Conservation (phyloP, 2,797 vertebrate genomes). For the Phaenicophaeus curvirostris region DNA sequence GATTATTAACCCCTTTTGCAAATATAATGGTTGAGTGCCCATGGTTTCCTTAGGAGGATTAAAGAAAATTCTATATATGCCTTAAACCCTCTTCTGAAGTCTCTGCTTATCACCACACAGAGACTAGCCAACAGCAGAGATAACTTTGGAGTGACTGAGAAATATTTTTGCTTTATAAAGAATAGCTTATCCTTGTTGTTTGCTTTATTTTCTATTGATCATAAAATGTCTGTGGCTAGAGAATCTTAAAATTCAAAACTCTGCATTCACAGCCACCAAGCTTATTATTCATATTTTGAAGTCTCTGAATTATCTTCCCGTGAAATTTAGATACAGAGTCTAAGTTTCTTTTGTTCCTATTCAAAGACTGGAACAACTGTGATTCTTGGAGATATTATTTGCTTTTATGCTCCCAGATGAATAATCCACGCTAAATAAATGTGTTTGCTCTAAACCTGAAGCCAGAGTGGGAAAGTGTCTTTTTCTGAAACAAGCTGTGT, state of each 20-base stretch:
- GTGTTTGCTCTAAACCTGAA: slow-evolving; percentile 1
- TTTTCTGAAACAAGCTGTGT: not conserved
- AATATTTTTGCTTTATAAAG: not conserved
- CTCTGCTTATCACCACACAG: not conserved
- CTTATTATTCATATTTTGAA: not conserved
- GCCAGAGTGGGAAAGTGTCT: not conserved
- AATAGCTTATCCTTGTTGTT: not conserved
- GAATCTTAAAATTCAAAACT: not conserved
- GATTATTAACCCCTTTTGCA: not conserved
- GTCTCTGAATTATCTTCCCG: not conserved
- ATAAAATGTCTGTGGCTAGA: not conserved
- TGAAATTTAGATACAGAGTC: not conserved
- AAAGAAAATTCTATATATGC: not conserved
- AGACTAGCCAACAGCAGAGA: not conserved
- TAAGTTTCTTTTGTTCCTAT: slow-evolving; percentile 5
- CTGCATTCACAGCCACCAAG: not conserved
- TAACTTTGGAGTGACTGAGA: not conserved
- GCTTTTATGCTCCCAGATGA: not conserved
- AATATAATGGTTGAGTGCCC: not conserved
- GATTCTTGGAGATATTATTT: not conserved
- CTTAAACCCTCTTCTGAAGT: not conserved
- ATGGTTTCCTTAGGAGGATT: not conserved
- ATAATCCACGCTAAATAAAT: not conserved
- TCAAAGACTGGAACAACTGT: not conserved
- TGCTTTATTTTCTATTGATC: not conserved